phyloP scores from a whole-genome alignment of 2,797 vertebrate species.

The Poecile montanus region DNA sequence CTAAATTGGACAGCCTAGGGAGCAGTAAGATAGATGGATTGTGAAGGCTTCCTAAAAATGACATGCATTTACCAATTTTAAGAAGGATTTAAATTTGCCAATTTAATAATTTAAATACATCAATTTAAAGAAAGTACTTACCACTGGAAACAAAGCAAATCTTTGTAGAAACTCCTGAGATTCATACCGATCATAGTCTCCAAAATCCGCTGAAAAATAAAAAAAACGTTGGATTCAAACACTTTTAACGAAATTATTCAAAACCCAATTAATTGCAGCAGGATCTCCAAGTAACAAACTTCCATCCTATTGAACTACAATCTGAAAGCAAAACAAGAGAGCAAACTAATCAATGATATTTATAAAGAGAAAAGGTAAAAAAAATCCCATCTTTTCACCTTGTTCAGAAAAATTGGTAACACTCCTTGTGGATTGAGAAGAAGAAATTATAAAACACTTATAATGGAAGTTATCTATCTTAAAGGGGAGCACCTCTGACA shows the following conservation, averaged over 20 bases:
- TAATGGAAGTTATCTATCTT: neutral
- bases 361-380: neutral
- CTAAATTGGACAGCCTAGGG: neutral
- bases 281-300: neutral
- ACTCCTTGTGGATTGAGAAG: neutral
- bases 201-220: constrained; percentile 90
- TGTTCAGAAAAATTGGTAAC: neutral
- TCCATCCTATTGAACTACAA: neutral
- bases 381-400: neutral
- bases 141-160: constrained; percentile 95
- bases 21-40: neutral
- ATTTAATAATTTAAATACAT: neutral
- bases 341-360: neutral
- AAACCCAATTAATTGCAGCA: neutral
- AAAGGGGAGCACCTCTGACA: neutral
- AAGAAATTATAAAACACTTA: neutral
- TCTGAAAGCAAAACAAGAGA: neutral
- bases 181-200: constrained; percentile 95
- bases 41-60: neutral
- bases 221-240: constrained; percentile 21
- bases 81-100: neutral
- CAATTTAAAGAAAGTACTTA: constrained; percentile 75
- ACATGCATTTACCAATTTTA: neutral
- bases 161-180: constrained; percentile 98
- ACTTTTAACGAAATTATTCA: neutral